phyloP scores from a whole-genome alignment of 2,888 invertebrate species.

The Zeuzera pyrina region DNA sequence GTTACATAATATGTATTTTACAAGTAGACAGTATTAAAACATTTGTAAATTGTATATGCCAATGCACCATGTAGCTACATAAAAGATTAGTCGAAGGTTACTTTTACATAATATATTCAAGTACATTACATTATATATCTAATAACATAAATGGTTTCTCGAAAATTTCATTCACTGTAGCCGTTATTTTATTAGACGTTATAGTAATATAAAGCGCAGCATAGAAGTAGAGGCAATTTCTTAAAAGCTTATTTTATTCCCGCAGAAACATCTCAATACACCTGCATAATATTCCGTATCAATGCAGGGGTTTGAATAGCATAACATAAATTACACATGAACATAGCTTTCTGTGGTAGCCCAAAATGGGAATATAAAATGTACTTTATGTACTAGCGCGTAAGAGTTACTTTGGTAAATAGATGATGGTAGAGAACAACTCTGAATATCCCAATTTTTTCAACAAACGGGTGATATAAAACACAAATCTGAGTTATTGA shows the following conservation, averaged over 20 bases:
- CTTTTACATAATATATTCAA: too few relatives aligned
- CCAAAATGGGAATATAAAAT: slow-evolving; percentile 5
- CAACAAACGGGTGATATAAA: slow-evolving; percentile 15
- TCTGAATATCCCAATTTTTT: slow-evolving; percentile 8
- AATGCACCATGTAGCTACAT: too few relatives aligned
- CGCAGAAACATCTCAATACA: slow-evolving; percentile 19
- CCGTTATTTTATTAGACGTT: background rate
- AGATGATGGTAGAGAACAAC: background rate
- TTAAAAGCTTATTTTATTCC: slow-evolving; percentile 19
- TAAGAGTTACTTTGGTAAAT: background rate
- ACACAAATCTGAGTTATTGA: slow-evolving; percentile 18
- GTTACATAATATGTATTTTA: too few relatives aligned
- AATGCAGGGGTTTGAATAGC: slow-evolving; percentile 17
- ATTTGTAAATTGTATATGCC: too few relatives aligned
- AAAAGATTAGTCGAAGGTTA: too few relatives aligned
- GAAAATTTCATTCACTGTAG: too few relatives aligned
- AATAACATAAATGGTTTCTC: too few relatives aligned
- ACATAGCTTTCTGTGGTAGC: background rate
- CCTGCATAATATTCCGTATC: slow-evolving; percentile 13
- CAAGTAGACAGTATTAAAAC: too few relatives aligned
- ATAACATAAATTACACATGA: slow-evolving; percentile 11
- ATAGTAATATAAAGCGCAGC: too few relatives aligned
- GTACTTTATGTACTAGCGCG: slow-evolving; percentile 4
- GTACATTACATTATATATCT: too few relatives aligned
- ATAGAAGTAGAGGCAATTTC: slow-evolving; percentile 20